These are phyloP conservation scores for Oryzias celebensis DNA, from an alignment of 2,113 vertebrate genomes.

Conservation along the genomic window DNA sequence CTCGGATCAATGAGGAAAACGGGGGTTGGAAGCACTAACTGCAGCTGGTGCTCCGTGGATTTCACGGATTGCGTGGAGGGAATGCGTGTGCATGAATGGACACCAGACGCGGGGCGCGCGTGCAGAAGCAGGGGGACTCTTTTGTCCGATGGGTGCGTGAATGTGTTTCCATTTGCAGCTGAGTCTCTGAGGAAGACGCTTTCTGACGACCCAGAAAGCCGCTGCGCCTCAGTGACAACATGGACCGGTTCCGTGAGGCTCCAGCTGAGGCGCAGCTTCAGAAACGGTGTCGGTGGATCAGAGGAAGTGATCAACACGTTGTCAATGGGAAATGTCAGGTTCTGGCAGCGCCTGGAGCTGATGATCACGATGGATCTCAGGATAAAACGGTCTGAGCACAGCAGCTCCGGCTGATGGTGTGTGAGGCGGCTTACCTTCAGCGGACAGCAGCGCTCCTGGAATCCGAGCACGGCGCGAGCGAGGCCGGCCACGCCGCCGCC, in stretches of 20 bases:
- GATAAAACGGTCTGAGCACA: neutral
- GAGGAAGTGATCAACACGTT: slow-evolving; percentile 43
- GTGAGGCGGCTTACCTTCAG: slow-evolving; percentile 73
- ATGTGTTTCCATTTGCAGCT: slow-evolving; percentile 24
- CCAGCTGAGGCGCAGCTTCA: neutral
- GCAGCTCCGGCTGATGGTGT: neutral
- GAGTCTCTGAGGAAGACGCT: slow-evolving; percentile 18
- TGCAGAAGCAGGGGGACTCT: slow-evolving; percentile 21
- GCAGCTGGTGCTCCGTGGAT: slow-evolving; percentile 35
- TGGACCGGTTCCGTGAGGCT: slow-evolving; percentile 3
- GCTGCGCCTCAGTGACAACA: slow-evolving; percentile 15
- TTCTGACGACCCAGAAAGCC: slow-evolving; percentile 46
- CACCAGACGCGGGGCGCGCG: slow-evolving; percentile 46
- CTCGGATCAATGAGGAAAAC: slow-evolving; percentile 33
- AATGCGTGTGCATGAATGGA: slow-evolving; percentile 60
- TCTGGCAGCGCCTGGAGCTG: too few species aligned
- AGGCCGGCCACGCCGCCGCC: slow-evolving; percentile 68
- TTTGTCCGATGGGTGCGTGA: slow-evolving; percentile 48
- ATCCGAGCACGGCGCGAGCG: slow-evolving; percentile 60
- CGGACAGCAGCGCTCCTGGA: slow-evolving; percentile 61
- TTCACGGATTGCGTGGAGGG: slow-evolving; percentile 4
- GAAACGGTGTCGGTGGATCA: neutral
- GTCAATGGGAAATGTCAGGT: neutral
- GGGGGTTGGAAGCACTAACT: neutral
- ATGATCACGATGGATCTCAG: too few species aligned